These are phyloP conservation scores for Carassius carassius DNA, from an alignment of 2,113 vertebrate species.

Conservation along the genomic window DNA sequence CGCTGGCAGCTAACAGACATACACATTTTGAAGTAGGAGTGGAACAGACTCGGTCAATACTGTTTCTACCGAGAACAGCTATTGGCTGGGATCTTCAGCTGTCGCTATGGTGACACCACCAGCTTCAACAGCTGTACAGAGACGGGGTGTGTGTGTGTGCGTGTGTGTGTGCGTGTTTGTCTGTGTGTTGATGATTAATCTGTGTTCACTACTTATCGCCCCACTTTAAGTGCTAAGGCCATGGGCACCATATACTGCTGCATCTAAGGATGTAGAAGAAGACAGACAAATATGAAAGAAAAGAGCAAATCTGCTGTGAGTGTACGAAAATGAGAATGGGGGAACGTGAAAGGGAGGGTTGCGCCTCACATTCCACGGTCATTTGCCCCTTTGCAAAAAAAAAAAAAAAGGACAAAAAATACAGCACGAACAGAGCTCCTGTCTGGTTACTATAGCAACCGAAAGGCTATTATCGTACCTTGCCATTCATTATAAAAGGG, in stretches of 20 bases:
- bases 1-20: constrained; percentile 27
- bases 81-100: constrained; percentile 58
- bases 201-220: constrained; percentile 50
- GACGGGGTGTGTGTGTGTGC: constrained; percentile 2
- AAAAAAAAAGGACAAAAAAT: constrained; percentile 69
- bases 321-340: constrained; percentile 43
- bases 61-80: constrained; percentile 67
- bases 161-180: constrained; percentile 18
- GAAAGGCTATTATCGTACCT: constrained; percentile 95
- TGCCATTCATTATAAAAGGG: constrained; percentile 99
- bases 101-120: constrained; percentile 57
- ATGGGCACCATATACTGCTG: constrained; percentile 38
- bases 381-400: constrained; percentile 80
- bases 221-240: constrained; percentile 44
- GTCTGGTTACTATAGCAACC: constrained; percentile 96
- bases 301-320: constrained; percentile 26
- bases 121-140: constrained; percentile 53
- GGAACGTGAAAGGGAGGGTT: constrained; percentile 47
- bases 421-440: constrained; percentile 85
- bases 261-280: background rate
- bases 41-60: constrained; percentile 63
- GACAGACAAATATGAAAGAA: constrained; percentile 4
- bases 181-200: constrained; percentile 57
- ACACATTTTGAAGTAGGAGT: constrained; percentile 51
- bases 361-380: constrained; percentile 87